These are phyloP conservation scores for Tenualosa ilisha DNA, from an alignment of 2,797 vertebrate genomes.

Conservation along the genomic window DNA sequence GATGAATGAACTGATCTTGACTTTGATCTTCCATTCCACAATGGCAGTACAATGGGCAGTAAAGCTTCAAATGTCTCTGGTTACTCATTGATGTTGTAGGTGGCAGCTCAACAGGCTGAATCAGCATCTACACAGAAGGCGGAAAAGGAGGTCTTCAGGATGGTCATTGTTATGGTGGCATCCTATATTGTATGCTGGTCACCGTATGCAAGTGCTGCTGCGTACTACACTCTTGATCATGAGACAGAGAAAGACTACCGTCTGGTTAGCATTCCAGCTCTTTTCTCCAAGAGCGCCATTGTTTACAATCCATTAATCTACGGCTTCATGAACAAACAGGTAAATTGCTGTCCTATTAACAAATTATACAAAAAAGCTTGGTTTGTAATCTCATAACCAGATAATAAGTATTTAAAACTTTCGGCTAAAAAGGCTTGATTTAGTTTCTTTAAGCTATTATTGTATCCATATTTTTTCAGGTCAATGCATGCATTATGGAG, in stretches of 20 bases:
- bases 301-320: conserved; percentile 71
- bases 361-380: too few species aligned
- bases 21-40: too few species aligned
- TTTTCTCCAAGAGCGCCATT: conserved; percentile 67
- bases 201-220: conserved; percentile 51
- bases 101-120: conserved; percentile 66
- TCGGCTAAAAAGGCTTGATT: too few species aligned
- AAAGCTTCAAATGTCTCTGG: neutral
- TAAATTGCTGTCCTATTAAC: conserved; percentile 39
- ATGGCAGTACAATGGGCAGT: too few species aligned
- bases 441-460: too few species aligned
- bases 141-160: conserved; percentile 66
- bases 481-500: conserved; percentile 81
- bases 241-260: conserved; percentile 60
- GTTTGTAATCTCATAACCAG: too few species aligned
- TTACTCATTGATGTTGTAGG: conserved; percentile 46
- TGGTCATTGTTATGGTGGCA: conserved; percentile 67
- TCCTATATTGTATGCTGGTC: conserved; percentile 62
- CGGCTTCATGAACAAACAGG: conserved; percentile 70
- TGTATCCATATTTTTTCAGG: conserved; percentile 60
- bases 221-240: conserved; percentile 49
- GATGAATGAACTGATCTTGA: too few species aligned
- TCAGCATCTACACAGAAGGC: conserved; percentile 70
- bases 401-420: too few species aligned
- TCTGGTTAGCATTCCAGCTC: conserved; percentile 59